Evolutionary conservation across 35 echinoderm and acorn worm genomes (phyloP).

Genomic region (Chiridota heheva): DNA sequence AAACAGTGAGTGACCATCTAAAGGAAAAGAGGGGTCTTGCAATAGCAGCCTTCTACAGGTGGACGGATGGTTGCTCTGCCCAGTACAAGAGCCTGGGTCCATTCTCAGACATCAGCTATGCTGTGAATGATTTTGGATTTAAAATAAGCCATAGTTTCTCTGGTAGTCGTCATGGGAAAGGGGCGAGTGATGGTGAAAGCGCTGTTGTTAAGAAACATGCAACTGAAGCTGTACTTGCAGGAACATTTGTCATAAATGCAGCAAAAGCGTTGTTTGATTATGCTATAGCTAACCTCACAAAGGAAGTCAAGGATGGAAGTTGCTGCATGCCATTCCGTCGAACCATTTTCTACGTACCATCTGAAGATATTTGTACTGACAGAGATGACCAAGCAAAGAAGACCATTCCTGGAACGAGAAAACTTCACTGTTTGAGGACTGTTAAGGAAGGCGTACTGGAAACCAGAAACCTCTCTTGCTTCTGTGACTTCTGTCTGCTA

Average conservation of each 20-base stretch:
- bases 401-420: constrained; percentile 68
- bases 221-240: constrained; percentile 48
- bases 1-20: constrained; percentile 7
- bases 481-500: constrained; percentile 49
- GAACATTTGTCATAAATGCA: constrained; percentile 52
- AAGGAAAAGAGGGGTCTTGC: neutral
- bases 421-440: constrained; percentile 65
- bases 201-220: constrained; percentile 68
- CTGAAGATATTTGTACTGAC: constrained; percentile 30
- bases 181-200: constrained; percentile 80
- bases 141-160: constrained; percentile 60
- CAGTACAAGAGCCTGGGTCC: constrained; percentile 88
- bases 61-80: constrained; percentile 57
- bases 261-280: constrained; percentile 50
- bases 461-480: constrained; percentile 66
- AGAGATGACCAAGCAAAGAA: constrained; percentile 37
- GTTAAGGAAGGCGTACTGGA: constrained; percentile 29
- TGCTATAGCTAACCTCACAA: constrained; percentile 37
- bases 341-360: constrained; percentile 56
- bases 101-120: constrained; percentile 68
- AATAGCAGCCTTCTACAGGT: constrained; percentile 36
- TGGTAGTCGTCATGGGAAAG: constrained; percentile 68
- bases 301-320: constrained; percentile 21
- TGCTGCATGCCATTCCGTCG: constrained; percentile 66
- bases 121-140: constrained; percentile 42